A percentile compares a stretch with the other conserved stretches of the same genome.
phyloP scores from a whole-genome alignment of 2,888 invertebrate species.

The Drosophila cracens region DNA sequence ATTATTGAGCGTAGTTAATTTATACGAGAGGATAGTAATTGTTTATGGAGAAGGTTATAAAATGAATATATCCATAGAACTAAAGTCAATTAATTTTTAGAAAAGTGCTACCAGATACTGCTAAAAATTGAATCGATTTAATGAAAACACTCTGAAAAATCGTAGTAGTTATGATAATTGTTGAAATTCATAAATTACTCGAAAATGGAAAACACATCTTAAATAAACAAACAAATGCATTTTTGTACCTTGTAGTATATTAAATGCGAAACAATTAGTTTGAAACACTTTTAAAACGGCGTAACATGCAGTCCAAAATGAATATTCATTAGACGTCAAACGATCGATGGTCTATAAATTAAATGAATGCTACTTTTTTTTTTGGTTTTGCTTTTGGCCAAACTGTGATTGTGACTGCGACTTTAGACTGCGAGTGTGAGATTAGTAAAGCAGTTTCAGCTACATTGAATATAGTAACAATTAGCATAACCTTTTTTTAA shows the following conservation, averaged over 20 bases:
- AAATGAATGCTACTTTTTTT: constrained; percentile 21
- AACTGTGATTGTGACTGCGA: constrained; percentile 35
- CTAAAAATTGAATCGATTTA: neutral
- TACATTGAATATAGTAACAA: constrained; percentile 59
- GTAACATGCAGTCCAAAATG: constrained; percentile 62
- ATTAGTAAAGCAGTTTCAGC: constrained; percentile 38
- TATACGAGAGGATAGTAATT: neutral
- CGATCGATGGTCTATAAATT: constrained; percentile 64
- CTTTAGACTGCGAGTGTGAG: constrained; percentile 14
- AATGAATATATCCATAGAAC: neutral
- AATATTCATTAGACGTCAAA: constrained; percentile 70
- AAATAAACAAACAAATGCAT: constrained; percentile 6
- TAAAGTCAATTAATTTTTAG: neutral
- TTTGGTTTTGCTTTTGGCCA: constrained; percentile 17
- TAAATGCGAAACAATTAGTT: constrained; percentile 68
- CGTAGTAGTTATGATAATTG: constrained; percentile 38
- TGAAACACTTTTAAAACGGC: constrained; percentile 63
- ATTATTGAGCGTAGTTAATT: constrained; percentile 8
- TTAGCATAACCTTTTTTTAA: constrained; percentile 74
- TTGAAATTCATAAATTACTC: constrained; percentile 36
- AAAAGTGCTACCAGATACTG: neutral
- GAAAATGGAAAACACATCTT: constrained; percentile 62
- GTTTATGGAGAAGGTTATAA: neutral
- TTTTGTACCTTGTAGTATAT: constrained; percentile 8
- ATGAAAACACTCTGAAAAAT: constrained; percentile 11